Evolutionary conservation across 2,113 vertebrate species (phyloP).

Genomic region (Aphyosemion australe): DNA sequence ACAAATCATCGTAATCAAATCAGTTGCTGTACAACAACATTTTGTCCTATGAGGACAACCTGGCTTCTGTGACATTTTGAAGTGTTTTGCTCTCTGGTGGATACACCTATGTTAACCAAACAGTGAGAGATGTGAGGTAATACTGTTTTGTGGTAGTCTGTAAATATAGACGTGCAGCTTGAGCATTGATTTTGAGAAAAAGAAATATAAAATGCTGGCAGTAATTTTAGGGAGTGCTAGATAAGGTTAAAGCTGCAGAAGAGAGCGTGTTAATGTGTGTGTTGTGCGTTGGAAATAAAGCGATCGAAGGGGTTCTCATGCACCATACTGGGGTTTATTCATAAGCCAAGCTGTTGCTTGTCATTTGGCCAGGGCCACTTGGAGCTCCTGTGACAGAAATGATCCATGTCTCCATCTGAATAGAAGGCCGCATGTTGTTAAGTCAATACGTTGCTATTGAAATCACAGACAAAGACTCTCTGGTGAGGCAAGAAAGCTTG

Average conservation of each 20-base stretch:
- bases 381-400: conserved; percentile 64
- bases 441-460: conserved; percentile 72
- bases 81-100: conserved; percentile 39
- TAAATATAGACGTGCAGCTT: conserved; percentile 8
- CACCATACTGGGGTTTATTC: conserved; percentile 66
- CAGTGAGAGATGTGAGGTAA: conserved; percentile 7
- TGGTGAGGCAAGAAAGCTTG: conserved; percentile 62
- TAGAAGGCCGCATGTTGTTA: conserved; percentile 66
- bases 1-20: conserved; percentile 69
- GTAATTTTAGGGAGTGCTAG: conserved; percentile 5
- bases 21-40: conserved; percentile 46
- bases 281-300: conserved; percentile 23
- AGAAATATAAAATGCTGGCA: not conserved
- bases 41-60: conserved; percentile 31
- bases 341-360: conserved; percentile 72
- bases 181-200: conserved; percentile 18
- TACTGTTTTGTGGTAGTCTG: conserved; percentile 30
- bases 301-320: conserved; percentile 51
- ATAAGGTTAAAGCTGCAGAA: not conserved
- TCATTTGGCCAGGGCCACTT: conserved; percentile 68
- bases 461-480: conserved; percentile 68
- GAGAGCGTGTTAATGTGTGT: conserved; percentile 8
- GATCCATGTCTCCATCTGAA: conserved; percentile 64
- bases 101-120: conserved; percentile 39
- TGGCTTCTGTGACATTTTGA: conserved; percentile 33